Base-by-base conservation (phyloP, 2,113 vertebrate genomes). In the Coptodon rendalli region DNA sequence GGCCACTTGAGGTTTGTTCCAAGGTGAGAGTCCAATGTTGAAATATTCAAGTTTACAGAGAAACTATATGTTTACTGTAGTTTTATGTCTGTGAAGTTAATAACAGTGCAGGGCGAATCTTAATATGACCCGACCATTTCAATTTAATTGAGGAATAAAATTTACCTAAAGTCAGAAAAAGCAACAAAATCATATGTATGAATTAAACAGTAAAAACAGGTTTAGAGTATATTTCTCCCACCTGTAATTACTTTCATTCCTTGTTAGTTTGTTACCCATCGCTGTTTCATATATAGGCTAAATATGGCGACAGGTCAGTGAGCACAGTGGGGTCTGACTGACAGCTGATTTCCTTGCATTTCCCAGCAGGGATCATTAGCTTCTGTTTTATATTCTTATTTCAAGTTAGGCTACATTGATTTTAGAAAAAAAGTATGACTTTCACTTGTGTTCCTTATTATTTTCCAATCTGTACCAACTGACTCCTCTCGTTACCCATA, bases 61-160 rank as follows among this genome's bases (percentile, higher is more conserved):
- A 43, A 73, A 45, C 12, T 43, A 43, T 13, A 66, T 12, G 12
- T 71, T 71, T 71, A 24, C 12, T 43, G 22, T 24, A 24, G 8
- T 45, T 73, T 73, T 45, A 6, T 63, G 5, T 27, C 68, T 29
- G 22, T 48, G 7, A 45, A 45, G 40, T 1, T 73, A 45, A 73
- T 29, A 76, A 43, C 24, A 45, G 0, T 76, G 9, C 40, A 48
- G 17, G 9, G 40, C 14, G 1, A 48, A 17, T 48, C 22, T 76
- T 76, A 17, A 29, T 48, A 27, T 29, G 38, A 19, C 43, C 4
- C 0, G 0, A 76, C 0, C 22, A 48, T 76, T 48, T 76, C 6
- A 48, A 1, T 76, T 48, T 73, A 27, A 73, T 27, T 73, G 40
- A 45, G 3, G 5, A 45, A 2, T 73, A 45, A 73, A 45, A 16